Base-by-base conservation (phyloP, 1,140 invertebrate genomes). In the Maniola jurtina region DNA sequence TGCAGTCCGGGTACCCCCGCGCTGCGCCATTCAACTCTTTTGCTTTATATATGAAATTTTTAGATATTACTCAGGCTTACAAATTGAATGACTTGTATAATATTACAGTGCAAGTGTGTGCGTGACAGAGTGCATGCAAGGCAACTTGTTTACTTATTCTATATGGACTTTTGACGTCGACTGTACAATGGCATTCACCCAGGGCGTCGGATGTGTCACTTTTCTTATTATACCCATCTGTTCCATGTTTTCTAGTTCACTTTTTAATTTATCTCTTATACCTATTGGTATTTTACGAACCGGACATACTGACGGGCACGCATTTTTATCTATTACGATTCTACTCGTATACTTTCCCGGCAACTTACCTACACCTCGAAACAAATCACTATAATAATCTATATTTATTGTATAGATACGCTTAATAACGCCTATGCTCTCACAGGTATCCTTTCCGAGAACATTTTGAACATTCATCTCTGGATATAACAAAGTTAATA, bases 341-440 rank as follows among this genome's bases (percentile, higher is more conserved):
- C 69, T 40, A 68, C 75, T 70, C 38, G 71, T 38, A n/a, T n/a
- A n/a, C n/a, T n/a, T n/a, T n/a, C 72, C 72, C 0, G 77, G 71
- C 33, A 77, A 63, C 11, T 61, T 60, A 6, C 72, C 73, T 54
- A 77, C 16, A 4, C 68, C 73, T n/a, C 15, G 52, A 66, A 77
- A 77, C 50, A 73, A 68, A 48, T 77, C 66, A 13, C 58, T 42
- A 64, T 68, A 61, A 16, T 68, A 42, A 36, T 40, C 33, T 10
- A 61, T 36, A 58, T 54, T 61, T 50, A 71, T 42, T 16, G 34
- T 35, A 61, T 60, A 38, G 25, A 66, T 57, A 45, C 64, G 55
- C 45, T 66, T 62, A 54, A 71, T 64, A 14, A 71, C 45, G 6
- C 63, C 58, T 52, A 70, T 50, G 15, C 14, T 33, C 15, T 45